phyloP scores from a whole-genome alignment of 2,113 vertebrate species.

The Pelusios castaneus region DNA sequence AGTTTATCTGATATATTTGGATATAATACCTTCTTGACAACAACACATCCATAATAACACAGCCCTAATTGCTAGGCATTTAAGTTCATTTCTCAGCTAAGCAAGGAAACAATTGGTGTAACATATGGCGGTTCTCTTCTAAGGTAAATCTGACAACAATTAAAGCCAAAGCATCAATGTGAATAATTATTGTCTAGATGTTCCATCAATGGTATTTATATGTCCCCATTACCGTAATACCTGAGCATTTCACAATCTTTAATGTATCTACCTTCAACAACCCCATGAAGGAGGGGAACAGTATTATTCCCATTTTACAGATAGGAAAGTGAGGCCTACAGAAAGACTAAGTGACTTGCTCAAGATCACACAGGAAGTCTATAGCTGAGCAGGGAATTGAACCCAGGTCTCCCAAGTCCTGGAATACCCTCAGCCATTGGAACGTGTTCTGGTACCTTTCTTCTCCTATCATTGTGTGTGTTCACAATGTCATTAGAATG shows the following conservation, averaged over 20 bases:
- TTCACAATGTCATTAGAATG: neutral
- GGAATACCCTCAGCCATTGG: neutral
- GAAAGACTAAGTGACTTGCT: neutral
- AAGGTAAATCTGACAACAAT: neutral
- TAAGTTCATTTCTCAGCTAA: neutral
- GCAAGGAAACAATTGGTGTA: neutral
- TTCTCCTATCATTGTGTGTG: neutral
- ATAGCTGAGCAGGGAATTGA: neutral
- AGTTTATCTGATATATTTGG: neutral
- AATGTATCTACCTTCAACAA: neutral
- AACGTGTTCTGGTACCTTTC: neutral
- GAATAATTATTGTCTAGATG: neutral
- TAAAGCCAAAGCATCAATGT: neutral
- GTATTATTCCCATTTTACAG: neutral
- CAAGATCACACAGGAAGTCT: neutral
- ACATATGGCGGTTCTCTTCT: neutral
- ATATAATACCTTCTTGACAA: neutral
- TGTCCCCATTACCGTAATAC: neutral
- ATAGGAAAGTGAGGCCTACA: neutral
- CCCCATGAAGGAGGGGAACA: neutral
- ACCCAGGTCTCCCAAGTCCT: neutral
- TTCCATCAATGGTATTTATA: neutral
- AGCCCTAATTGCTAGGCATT: neutral
- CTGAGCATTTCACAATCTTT: neutral
- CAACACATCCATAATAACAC: neutral